phyloP scores from a whole-genome alignment of 2,888 invertebrate genomes.

The Cheilosia scutellata region DNA sequence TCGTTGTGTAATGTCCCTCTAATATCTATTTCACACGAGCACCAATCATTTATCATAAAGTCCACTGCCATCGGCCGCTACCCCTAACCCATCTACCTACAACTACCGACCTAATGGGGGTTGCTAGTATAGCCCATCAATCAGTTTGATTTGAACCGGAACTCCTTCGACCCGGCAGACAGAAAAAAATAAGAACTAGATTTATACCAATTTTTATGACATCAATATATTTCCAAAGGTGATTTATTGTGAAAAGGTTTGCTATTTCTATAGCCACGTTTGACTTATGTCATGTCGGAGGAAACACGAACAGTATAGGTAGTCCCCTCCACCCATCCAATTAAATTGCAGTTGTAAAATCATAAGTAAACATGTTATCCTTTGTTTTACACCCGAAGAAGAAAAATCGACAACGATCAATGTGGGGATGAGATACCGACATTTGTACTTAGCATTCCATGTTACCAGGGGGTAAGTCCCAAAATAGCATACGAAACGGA shows the following conservation, averaged over 20 bases:
- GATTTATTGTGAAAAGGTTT: conserved; percentile 68
- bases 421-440: conserved; percentile 21
- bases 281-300: conserved; percentile 30
- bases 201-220: conserved; percentile 76
- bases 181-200: conserved; percentile 60
- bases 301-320: not conserved
- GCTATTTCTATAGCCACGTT: conserved; percentile 24
- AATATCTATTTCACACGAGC: conserved; percentile 75
- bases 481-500: conserved; percentile 16
- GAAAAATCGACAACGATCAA: conserved; percentile 16
- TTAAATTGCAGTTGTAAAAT: conserved; percentile 55
- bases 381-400: conserved; percentile 37
- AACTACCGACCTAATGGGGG: conserved; percentile 59
- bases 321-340: not conserved
- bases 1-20: conserved; percentile 72
- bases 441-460: conserved; percentile 34
- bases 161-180: conserved; percentile 60
- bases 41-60: conserved; percentile 70
- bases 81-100: conserved; percentile 10
- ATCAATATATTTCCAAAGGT: conserved; percentile 73
- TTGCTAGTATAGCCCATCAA: conserved; percentile 67
- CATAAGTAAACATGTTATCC: conserved; percentile 50
- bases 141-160: conserved; percentile 73
- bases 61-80: conserved; percentile 7
- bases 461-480: conserved; percentile 28